Base-by-base conservation (phyloP, 2,797 vertebrate genomes). In the Bucorvus abyssinicus region DNA sequence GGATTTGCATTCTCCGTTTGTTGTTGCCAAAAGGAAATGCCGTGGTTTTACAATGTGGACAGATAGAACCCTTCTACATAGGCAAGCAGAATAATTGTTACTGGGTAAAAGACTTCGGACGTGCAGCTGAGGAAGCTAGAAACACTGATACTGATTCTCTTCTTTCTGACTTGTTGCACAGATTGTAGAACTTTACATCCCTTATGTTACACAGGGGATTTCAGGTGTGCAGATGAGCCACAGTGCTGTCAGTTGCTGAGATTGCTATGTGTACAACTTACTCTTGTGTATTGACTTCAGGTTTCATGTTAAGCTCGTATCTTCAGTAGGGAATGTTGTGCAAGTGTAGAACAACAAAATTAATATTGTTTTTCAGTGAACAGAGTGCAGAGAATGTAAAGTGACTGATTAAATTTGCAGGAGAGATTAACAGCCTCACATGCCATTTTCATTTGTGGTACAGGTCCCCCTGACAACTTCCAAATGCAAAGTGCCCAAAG, bases 261-360 rank as follows among this genome's bases (percentile, higher is more conserved):
- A 11, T 40, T 45, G 20, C 23, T 40, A 0, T 44, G 18, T 61
- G 16, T 59, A 32, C 53, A 65, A 42, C 77, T 88, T 70, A 26
- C 44, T 92, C 69, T 13, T 45, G 59, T 60, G 34, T 53, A 23
- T 60, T 2, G 5, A 26, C 32, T 73, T 93, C 64, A 64, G 21
- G 18, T 84, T 90, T 89, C 32, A 32, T 21, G 24, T 68, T 76
- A 84, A 65, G 60, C 30, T 64, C 53, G 0, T 65, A 64, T 92
- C 93, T 97, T 96, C 94, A 92, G 85, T 74, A 97, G 74, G 87
- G 90, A 70, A 64, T 95, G 49, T 56, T 77, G 40, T 63, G 42
- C 23, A 59, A 59, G 42, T 65, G 34, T 52, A 89, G 50, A 17
- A 64, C 38, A 36, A 44, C 63, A 12, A 74, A 79, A 87, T 44